A percentile compares a stretch with the other conserved stretches of the same genome.
phyloP scores from a whole-genome alignment of 2,113 vertebrate species.

The Cephalopholis sonnerati region DNA sequence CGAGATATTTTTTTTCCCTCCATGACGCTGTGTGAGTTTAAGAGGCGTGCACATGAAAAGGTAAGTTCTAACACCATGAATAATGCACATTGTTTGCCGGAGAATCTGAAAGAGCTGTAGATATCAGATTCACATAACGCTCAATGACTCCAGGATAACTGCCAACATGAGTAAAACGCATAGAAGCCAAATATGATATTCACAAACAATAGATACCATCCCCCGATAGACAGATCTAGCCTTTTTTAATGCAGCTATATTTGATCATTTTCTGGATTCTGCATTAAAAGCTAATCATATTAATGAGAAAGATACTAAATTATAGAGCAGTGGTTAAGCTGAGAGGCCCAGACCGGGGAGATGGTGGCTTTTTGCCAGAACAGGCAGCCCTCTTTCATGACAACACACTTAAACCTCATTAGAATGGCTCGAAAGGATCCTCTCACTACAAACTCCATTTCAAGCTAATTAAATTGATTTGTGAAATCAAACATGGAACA shows the following conservation, averaged over 20 bases:
- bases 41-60: slow-evolving; percentile 69
- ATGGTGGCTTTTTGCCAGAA: slow-evolving; percentile 53
- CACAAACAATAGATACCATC: slow-evolving; percentile 43
- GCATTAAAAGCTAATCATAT: slow-evolving; percentile 49
- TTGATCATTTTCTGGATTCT: slow-evolving; percentile 50
- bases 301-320: slow-evolving; percentile 57
- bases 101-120: slow-evolving; percentile 45
- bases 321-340: slow-evolving; percentile 42
- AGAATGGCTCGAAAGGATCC: slow-evolving; percentile 44
- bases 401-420: slow-evolving; percentile 57
- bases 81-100: slow-evolving; percentile 78
- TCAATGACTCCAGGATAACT: slow-evolving; percentile 62
- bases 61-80: slow-evolving; percentile 72
- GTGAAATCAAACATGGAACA: slow-evolving; percentile 54
- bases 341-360: slow-evolving; percentile 53
- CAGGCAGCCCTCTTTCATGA: slow-evolving; percentile 46
- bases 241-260: slow-evolving; percentile 1
- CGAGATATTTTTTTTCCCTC: slow-evolving; percentile 51
- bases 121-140: slow-evolving; percentile 55
- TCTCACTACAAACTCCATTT: slow-evolving; percentile 49
- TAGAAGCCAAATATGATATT: slow-evolving; percentile 29
- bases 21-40: slow-evolving; percentile 51
- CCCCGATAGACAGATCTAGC: neutral
- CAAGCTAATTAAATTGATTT: slow-evolving; percentile 59
- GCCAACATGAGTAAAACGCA: slow-evolving; percentile 37